A percentile compares a stretch with the other conserved stretches of the same genome.
Evolutionary conservation across 2,113 vertebrate genomes (phyloP).

Genomic region (Scartelaos histophorus): DNA sequence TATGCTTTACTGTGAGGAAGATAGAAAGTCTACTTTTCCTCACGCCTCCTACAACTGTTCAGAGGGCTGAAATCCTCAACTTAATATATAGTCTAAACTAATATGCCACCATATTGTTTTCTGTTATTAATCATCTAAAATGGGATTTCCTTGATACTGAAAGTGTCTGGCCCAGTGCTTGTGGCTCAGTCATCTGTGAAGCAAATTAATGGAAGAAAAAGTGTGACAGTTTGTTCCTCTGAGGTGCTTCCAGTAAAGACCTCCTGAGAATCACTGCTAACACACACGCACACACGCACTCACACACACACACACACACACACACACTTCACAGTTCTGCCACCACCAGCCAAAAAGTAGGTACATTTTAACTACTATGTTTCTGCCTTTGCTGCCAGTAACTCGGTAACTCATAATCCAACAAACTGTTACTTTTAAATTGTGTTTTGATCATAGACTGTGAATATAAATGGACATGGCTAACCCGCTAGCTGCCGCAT

Average conservation of each 20-base stretch:
- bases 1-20: conserved; percentile 50
- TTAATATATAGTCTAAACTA: background rate
- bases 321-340: conserved; percentile 8
- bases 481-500: no score
- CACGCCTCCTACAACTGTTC: conserved; percentile 17
- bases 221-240: conserved; percentile 30
- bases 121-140: background rate
- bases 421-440: background rate
- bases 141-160: background rate
- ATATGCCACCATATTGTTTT: background rate
- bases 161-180: background rate
- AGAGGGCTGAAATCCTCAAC: background rate
- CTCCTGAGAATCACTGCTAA: conserved; percentile 21
- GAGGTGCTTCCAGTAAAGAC: conserved; percentile 21
- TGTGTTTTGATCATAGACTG: background rate
- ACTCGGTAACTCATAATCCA: background rate
- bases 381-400: background rate
- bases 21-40: conserved; percentile 47
- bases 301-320: conserved; percentile 13
- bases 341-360: background rate
- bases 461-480: no score
- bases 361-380: background rate
- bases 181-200: conserved; percentile 34
- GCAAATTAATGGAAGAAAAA: conserved; percentile 31
- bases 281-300: conserved; percentile 7